Percentiles rank a stretch among this genome's conserved stretches.
Evolutionary conservation across 2,113 vertebrate genomes (phyloP).

Genomic region (Solea solea): DNA sequence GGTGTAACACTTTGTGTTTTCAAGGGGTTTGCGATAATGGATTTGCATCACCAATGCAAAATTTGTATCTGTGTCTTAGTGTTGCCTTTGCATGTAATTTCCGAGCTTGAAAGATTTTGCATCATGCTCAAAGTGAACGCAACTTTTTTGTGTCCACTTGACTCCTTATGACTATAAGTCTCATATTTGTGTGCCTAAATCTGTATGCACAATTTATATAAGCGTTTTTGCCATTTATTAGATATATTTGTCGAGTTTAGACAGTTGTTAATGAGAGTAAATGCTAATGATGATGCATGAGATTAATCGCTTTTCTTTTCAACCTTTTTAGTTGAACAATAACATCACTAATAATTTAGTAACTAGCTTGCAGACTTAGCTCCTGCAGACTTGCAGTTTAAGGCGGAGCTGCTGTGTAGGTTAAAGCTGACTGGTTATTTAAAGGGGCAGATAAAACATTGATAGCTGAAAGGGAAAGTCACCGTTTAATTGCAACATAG

Average conservation of each 20-base stretch:
- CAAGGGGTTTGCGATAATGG: too few relatives aligned
- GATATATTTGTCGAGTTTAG: not conserved
- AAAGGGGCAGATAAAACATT: not conserved
- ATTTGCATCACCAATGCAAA: too few relatives aligned
- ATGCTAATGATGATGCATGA: slow-evolving; percentile 29
- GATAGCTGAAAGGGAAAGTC: too few relatives aligned
- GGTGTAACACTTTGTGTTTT: too few relatives aligned
- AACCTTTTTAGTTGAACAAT: not conserved
- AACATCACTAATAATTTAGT: not conserved
- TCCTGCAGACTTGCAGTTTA: slow-evolving; percentile 12
- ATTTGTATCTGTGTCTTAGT: too few relatives aligned
- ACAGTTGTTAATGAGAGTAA: not conserved
- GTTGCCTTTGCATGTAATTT: too few relatives aligned
- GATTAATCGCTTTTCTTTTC: slow-evolving; percentile 9
- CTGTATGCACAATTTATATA: not conserved
- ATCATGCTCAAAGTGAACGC: too few relatives aligned
- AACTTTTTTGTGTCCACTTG: not conserved
- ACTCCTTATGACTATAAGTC: not conserved
- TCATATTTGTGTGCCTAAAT: not conserved
- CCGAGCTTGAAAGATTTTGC: not conserved
- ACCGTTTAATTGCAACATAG: not conserved
- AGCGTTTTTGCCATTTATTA: not conserved
- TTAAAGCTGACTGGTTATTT: not conserved
- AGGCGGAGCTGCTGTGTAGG: not conserved
- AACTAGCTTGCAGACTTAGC: not conserved